A percentile compares a stretch with the other conserved stretches of the same genome.
These are phyloP conservation scores for Drosophila anomalipes DNA, from an alignment of 2,888 invertebrate genomes.

Conservation along the genomic window DNA sequence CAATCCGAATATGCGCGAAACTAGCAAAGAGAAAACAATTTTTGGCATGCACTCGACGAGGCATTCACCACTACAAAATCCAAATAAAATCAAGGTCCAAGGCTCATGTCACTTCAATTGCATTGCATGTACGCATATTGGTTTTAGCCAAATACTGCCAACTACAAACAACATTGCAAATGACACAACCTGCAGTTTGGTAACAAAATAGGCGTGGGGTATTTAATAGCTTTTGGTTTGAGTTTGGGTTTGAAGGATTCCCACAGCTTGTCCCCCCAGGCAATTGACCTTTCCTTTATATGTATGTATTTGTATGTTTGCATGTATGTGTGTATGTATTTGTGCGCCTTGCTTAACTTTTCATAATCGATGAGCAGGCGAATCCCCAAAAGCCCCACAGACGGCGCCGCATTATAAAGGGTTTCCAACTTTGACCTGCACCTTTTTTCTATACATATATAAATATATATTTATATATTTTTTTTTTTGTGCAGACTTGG, in stretches of 20 bases:
- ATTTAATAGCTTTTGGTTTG: background rate
- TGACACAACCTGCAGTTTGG: background rate
- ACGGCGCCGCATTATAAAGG: constrained; percentile 66
- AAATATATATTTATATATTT: background rate
- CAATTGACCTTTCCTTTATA: constrained; percentile 58
- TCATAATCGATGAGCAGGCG: constrained; percentile 75
- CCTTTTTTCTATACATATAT: constrained; percentile 42
- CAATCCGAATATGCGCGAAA: constrained; percentile 28
- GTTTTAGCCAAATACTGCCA: constrained; percentile 7
- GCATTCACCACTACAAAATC: constrained; percentile 30
- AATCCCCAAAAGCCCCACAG: constrained; percentile 51
- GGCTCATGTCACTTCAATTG: constrained; percentile 42
- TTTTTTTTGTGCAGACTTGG: constrained; percentile 46
- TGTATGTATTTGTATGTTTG: constrained; percentile 8
- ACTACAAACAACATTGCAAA: constrained; percentile 19
- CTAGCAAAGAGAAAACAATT: constrained; percentile 21
- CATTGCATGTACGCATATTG: constrained; percentile 20
- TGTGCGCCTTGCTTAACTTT: constrained; percentile 58
- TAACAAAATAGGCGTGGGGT: background rate
- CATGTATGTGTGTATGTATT: background rate
- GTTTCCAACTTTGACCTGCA: constrained; percentile 68
- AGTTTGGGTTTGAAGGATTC: background rate
- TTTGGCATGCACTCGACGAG: background rate
- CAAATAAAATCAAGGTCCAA: constrained; percentile 38
- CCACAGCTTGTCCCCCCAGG: constrained; percentile 28